These are phyloP conservation scores for Coremacera marginata DNA, from an alignment of 2,888 invertebrate genomes.

Conservation along the genomic window DNA sequence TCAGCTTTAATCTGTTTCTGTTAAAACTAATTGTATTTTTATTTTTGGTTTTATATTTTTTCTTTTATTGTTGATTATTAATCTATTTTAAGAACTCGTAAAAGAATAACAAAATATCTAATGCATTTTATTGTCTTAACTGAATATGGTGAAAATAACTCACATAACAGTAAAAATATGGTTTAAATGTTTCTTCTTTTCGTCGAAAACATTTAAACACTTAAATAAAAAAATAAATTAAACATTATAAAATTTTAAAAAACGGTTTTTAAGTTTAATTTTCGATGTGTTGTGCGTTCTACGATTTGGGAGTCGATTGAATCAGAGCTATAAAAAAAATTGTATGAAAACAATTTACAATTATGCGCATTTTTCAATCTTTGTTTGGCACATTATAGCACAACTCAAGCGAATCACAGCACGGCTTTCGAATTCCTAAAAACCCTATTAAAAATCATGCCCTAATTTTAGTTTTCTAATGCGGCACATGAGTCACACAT, in stretches of 20 bases:
- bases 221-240: slow-evolving; percentile 11
- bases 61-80: slow-evolving; percentile 41
- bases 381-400: no score
- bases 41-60: slow-evolving; percentile 16
- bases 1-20: slow-evolving; percentile 4
- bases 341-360: no score
- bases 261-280: not conserved
- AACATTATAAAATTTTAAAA: not conserved
- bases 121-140: slow-evolving; percentile 50
- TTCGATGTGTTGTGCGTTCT: no score
- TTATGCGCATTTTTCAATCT: no score
- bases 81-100: slow-evolving; percentile 32
- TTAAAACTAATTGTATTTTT: slow-evolving; percentile 47
- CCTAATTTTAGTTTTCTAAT: no score
- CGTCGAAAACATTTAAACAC: not conserved
- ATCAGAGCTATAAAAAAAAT: no score
- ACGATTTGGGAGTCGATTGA: no score
- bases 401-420: no score
- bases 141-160: slow-evolving; percentile 24
- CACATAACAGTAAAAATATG: not conserved
- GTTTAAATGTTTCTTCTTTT: not conserved
- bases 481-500: no score
- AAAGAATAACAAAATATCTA: slow-evolving; percentile 34
- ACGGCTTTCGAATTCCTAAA: no score
- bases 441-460: no score